phyloP scores from a whole-genome alignment of 2,797 vertebrate species.

The Takifugu ocellatus region DNA sequence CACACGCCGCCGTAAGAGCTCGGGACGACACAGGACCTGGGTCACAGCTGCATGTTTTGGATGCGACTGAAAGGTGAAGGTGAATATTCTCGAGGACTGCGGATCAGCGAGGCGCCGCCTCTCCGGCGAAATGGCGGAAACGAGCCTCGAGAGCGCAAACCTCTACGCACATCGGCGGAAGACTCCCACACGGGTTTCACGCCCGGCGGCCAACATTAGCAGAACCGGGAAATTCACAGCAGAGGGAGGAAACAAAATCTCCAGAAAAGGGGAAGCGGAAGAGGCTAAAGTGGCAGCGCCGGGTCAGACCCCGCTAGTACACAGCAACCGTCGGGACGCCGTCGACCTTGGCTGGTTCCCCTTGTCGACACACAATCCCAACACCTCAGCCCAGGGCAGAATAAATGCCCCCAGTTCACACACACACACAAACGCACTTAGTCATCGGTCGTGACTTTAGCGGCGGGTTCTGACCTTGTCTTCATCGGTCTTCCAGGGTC shows the following conservation, averaged over 20 bases:
- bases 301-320: conserved; percentile 10
- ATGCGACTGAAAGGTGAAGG: no score
- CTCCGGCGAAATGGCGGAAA: no score
- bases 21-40: no score
- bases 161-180: conserved; percentile 4
- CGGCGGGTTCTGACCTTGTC: conserved; percentile 54
- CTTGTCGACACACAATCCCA: background rate
- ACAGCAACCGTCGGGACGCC: conserved; percentile 26
- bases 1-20: no score
- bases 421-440: conserved; percentile 26
- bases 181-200: background rate
- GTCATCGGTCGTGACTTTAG: conserved; percentile 55
- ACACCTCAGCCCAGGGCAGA: conserved; percentile 9
- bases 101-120: no score
- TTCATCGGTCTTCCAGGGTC: conserved; percentile 56
- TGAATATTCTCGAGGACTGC: no score
- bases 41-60: no score
- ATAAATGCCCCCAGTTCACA: background rate
- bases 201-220: conserved; percentile 11
- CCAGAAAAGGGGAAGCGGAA: conserved; percentile 4
- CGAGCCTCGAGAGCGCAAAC: conserved; percentile 12
- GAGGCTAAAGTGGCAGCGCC: conserved; percentile 4
- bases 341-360: conserved; percentile 15
- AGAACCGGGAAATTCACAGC: conserved; percentile 3
- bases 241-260: background rate